These are phyloP conservation scores for Platalea minor DNA, from an alignment of 2,797 vertebrate genomes.

Conservation along the genomic window DNA sequence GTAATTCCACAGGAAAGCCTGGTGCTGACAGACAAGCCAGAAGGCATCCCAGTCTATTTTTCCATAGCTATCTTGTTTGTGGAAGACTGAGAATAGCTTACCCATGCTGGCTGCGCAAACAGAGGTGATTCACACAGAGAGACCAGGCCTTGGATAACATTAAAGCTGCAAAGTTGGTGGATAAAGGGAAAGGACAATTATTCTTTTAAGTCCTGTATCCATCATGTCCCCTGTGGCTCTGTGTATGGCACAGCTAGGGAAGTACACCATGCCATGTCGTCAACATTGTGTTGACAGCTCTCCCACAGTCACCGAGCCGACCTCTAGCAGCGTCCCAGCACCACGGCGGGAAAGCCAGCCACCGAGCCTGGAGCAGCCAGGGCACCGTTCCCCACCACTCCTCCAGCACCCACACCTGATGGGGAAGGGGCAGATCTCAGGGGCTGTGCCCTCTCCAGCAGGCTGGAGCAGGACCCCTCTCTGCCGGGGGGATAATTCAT, in stretches of 20 bases:
- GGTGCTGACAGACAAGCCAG: not conserved
- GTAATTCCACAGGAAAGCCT: not conserved
- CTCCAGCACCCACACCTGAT: not conserved
- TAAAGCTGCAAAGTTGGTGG: not conserved
- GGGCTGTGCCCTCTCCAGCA: not conserved
- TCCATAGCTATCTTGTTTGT: not conserved
- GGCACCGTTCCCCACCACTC: not conserved
- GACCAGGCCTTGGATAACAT: not conserved
- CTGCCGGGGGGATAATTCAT: not conserved
- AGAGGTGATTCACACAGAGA: not conserved
- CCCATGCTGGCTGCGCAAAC: not conserved
- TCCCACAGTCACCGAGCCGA: not conserved
- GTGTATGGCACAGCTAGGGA: not conserved
- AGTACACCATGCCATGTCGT: not conserved
- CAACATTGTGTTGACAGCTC: rapidly evolving
- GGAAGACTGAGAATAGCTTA: not conserved
- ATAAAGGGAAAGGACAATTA: not conserved
- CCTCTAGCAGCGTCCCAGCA: not conserved
- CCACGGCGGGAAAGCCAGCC: not conserved
- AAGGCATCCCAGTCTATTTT: not conserved
- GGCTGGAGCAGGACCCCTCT: not conserved
- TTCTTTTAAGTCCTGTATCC: not conserved
- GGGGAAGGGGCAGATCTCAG: not conserved
- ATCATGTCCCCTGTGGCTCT: not conserved
- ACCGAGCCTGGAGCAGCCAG: not conserved